Evolutionary conservation across 2,797 vertebrate species (phyloP), one percentile per base, ranked within the genome.

Genomic region (Sebastolobus alascanus): DNA sequence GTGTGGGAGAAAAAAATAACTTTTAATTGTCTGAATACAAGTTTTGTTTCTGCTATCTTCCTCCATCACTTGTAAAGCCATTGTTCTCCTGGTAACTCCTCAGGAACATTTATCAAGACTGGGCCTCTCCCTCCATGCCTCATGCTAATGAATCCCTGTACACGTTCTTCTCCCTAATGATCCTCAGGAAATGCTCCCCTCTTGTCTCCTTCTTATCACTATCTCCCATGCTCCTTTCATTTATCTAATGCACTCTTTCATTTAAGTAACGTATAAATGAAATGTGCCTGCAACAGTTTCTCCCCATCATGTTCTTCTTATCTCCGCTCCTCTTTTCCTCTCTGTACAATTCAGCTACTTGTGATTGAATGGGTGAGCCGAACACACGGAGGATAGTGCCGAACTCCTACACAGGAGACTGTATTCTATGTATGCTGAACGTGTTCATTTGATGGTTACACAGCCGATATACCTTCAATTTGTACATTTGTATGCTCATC

Each of bases 111-210:
- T 85, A 89, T 93, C 91, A 91, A 69, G 77, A 74, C 76, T 52
- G 63, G 66, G 71, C 69, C 82, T 85, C 68, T 75, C 76, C 75
- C 79, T 74, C 54, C 66, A 69, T 70, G 43, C 66, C 80, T 89
- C 87, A 92, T 89, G 85, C 80, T 94, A 92, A 94, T 93, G 89
- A 93, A 77, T 90, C 88, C 73, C 84, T 60, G 69, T 71, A 83
- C 80, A 79, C 77, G 78, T 82, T 81, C 82, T 83, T 71, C 73
- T 85, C 79, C 83, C 64, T 92, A 93, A 93, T 92, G 91, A 92
- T 90, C 80, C 78, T 74, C 75, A 71, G 82, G 85, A 89, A 91
- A 92, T 63, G 73, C 82, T 79, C 75, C 65, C 73, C 65, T 91
- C 88, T 84, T 92, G 86, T 91, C 83, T 87, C 43, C 66, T 60